Conservation (phyloP, 37 sponge, comb jelly and placozoan species). For the Dysidea cf. avara region DNA sequence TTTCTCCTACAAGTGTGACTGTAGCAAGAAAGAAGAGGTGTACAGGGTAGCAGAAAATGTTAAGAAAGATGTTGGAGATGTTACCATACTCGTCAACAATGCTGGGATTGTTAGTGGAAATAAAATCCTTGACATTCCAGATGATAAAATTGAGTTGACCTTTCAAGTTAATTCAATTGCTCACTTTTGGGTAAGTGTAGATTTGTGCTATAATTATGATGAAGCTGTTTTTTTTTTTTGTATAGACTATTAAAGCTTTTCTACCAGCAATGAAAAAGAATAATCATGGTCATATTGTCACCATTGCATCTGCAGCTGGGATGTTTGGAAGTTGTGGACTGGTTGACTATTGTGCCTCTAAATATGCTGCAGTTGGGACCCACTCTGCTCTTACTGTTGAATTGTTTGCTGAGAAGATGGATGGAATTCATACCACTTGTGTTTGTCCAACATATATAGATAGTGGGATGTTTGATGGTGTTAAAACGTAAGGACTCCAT, state of each 20-base stretch:
- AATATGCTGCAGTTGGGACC: conserved; percentile 82
- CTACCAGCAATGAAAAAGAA: conserved; percentile 78
- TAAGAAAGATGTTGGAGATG: conserved; percentile 76
- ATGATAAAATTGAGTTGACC: conserved; percentile 62
- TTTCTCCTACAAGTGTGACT: conserved; percentile 51
- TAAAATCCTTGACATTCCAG: conserved; percentile 64
- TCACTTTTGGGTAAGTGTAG: conserved; percentile 85
- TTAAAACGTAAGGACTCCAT: conserved; percentile 20
- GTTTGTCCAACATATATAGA: conserved; percentile 87
- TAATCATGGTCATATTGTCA: conserved; percentile 85
- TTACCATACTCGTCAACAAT: conserved; percentile 86
- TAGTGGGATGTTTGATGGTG: conserved; percentile 93
- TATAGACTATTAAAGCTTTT: conserved; percentile 83
- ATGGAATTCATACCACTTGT: conserved; percentile 76
- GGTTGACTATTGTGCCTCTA: conserved; percentile 89
- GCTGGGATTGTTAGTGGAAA: conserved; percentile 88
- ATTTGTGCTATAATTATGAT: no score
- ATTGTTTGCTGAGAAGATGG: conserved; percentile 23
- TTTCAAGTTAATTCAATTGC: conserved; percentile 78
- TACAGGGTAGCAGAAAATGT: conserved; percentile 61
- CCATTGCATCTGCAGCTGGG: conserved; percentile 87
- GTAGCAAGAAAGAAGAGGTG: conserved; percentile 75
- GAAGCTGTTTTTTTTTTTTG: neutral
- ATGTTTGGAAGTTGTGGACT: conserved; percentile 80
- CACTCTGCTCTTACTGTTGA: conserved; percentile 65